Evolutionary conservation across 1,140 invertebrate genomes (phyloP).

Genomic region (Campodea augens): DNA sequence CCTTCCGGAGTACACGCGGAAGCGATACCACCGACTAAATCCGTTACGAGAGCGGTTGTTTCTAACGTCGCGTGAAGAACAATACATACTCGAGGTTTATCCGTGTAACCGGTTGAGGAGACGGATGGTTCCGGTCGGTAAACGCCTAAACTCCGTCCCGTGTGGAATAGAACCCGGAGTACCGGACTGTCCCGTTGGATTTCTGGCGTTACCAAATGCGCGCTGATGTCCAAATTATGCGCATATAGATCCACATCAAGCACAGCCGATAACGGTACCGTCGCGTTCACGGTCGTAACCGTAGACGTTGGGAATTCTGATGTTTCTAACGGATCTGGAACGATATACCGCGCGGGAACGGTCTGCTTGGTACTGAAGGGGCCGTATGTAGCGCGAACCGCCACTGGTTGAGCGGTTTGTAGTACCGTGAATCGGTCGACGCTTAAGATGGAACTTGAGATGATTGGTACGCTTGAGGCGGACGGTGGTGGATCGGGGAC

Average conservation of each 20-base stretch:
- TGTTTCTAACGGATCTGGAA: slow-evolving; percentile 50
- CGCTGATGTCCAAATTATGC: slow-evolving; percentile 66
- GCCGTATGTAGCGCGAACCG: slow-evolving; percentile 70
- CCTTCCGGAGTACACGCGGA: slow-evolving; percentile 71
- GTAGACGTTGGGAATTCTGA: slow-evolving; percentile 9
- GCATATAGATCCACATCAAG: slow-evolving; percentile 38
- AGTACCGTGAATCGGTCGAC: slow-evolving; percentile 70
- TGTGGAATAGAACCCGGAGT: slow-evolving; percentile 70
- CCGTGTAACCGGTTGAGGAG: not conserved
- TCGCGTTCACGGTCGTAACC: slow-evolving; percentile 11
- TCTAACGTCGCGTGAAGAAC: slow-evolving; percentile 46
- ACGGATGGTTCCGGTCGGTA: not conserved
- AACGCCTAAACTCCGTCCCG: slow-evolving; percentile 33
- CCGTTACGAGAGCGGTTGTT: slow-evolving; percentile 17
- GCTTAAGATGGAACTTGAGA: slow-evolving; percentile 34
- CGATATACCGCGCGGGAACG: slow-evolving; percentile 69
- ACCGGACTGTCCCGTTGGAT: slow-evolving; percentile 69
- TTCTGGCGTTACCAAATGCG: slow-evolving; percentile 66
- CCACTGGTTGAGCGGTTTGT: slow-evolving; percentile 65
- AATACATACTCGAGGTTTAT: slow-evolving; percentile 40
- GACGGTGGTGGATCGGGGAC: slow-evolving; percentile 19
- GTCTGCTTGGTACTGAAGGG: slow-evolving; percentile 85
- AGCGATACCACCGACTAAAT: slow-evolving; percentile 37
- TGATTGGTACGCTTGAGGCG: slow-evolving; percentile 26
- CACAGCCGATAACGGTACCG: slow-evolving; percentile 3